Conservation (phyloP, 2,888 invertebrate genomes). For the Andrena trimmerana region DNA sequence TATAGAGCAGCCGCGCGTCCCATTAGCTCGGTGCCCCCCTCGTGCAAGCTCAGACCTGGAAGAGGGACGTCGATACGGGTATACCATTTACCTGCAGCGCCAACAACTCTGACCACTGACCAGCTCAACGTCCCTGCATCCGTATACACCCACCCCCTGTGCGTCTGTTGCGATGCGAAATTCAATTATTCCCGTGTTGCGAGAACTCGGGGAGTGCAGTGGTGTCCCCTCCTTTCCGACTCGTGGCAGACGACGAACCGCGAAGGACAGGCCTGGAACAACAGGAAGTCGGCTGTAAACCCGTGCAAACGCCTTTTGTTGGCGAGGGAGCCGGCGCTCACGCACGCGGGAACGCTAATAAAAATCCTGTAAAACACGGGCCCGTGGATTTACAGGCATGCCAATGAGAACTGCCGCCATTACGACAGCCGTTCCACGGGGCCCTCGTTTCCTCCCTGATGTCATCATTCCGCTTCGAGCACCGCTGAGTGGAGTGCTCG, state of each 20-base stretch:
- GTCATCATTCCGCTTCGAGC: slow-evolving; percentile 34
- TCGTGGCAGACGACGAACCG: slow-evolving; percentile 36
- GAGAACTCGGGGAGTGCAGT: not conserved
- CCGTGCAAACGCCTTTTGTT: slow-evolving; percentile 57
- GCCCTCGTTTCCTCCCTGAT: slow-evolving; percentile 41
- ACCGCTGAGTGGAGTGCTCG: not conserved
- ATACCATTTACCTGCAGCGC: slow-evolving; percentile 33
- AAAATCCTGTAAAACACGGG: slow-evolving; percentile 54
- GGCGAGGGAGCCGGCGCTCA: slow-evolving; percentile 34
- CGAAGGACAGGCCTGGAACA: slow-evolving; percentile 34
- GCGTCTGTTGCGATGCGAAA: not conserved
- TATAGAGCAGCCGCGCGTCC: slow-evolving; percentile 82
- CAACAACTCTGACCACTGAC: slow-evolving; percentile 43
- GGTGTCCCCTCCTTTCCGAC: not conserved
- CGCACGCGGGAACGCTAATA: slow-evolving; percentile 30
- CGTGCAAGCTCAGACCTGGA: slow-evolving; percentile 38
- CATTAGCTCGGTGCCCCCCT: slow-evolving; percentile 75
- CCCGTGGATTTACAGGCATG: slow-evolving; percentile 44
- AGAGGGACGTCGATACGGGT: slow-evolving; percentile 38
- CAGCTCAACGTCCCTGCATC: slow-evolving; percentile 49
- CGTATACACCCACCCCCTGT: not conserved
- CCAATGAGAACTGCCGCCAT: slow-evolving; percentile 35
- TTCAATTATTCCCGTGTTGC: slow-evolving; percentile 19
- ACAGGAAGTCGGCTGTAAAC: slow-evolving; percentile 74
- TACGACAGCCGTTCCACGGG: slow-evolving; percentile 1